A percentile compares a stretch with the other conserved stretches of the same genome.
Conservation (phyloP, 2,113 vertebrate species). For the Tricholaema leucomelas region DNA sequence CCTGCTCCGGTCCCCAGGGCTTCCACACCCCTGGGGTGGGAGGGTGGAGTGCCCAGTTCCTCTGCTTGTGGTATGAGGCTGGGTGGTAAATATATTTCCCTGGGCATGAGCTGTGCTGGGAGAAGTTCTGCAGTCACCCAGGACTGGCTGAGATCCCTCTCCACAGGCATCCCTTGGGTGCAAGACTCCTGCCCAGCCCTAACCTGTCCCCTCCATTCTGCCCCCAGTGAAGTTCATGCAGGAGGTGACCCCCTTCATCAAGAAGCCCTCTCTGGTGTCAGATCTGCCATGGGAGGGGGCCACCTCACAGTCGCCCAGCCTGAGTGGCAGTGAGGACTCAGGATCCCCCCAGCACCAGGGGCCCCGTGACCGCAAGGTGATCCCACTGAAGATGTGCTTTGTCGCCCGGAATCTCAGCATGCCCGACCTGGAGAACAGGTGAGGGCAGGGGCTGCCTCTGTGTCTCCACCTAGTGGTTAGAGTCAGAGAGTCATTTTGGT, state of each 20-base stretch:
- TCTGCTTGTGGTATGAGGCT: too few species aligned
- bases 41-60: neutral
- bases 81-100: too few species aligned
- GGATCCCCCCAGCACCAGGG: slow-evolving; percentile 86
- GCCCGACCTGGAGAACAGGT: slow-evolving; percentile 97
- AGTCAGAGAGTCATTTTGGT: neutral
- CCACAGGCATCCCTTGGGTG: accelerated
- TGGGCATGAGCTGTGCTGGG: neutral
- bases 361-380: slow-evolving; percentile 88
- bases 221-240: slow-evolving; percentile 91
- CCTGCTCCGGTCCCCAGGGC: accelerated
- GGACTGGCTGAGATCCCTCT: neutral
- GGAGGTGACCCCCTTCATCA: slow-evolving; percentile 94
- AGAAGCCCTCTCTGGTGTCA: slow-evolving; percentile 89
- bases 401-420: slow-evolving; percentile 94
- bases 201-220: neutral
- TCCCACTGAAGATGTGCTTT: slow-evolving; percentile 96
- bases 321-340: slow-evolving; percentile 88
- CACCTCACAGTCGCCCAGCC: slow-evolving; percentile 83
- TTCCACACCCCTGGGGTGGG: neutral
- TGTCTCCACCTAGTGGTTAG: neutral
- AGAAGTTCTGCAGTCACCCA: neutral
- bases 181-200: neutral
- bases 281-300: slow-evolving; percentile 91
- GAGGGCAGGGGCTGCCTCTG: neutral